phyloP scores from a whole-genome alignment of 2,113 vertebrate genomes.

The Corvus moneduloides region DNA sequence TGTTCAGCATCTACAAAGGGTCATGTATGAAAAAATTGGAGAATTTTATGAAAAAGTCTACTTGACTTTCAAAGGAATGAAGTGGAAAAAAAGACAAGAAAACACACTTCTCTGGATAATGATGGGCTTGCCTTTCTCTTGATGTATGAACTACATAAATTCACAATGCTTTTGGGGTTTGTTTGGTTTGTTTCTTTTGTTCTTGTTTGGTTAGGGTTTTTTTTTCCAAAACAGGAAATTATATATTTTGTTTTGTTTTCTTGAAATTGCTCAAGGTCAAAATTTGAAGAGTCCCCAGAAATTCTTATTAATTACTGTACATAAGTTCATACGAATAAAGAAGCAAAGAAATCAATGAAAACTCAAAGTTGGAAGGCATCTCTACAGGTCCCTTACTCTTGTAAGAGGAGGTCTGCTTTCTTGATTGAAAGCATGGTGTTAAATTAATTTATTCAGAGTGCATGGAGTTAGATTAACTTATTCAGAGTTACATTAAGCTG shows the following conservation, averaged over 20 bases:
- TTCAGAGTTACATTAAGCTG: background rate
- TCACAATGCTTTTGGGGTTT: background rate
- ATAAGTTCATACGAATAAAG: background rate
- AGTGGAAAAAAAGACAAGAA: background rate
- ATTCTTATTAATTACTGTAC: background rate
- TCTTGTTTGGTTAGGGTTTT: background rate
- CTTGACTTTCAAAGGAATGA: background rate
- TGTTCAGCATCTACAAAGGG: background rate
- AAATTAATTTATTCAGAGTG: background rate
- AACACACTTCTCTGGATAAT: background rate
- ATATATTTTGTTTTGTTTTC: background rate
- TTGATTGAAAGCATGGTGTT: background rate
- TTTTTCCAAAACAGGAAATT: background rate
- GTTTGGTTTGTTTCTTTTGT: background rate
- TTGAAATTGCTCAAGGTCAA: background rate
- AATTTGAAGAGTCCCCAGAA: background rate
- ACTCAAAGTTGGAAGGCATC: background rate
- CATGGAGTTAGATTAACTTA: background rate
- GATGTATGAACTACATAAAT: background rate
- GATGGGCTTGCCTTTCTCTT: background rate
- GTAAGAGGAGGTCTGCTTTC: background rate
- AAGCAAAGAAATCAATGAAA: background rate
- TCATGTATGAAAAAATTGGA: background rate
- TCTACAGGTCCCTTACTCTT: background rate
- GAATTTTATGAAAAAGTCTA: no score